Evolutionary conservation across 2,797 vertebrate genomes (phyloP), one percentile per base, ranked within the genome.

Genomic region (Lacerta viridis): DNA sequence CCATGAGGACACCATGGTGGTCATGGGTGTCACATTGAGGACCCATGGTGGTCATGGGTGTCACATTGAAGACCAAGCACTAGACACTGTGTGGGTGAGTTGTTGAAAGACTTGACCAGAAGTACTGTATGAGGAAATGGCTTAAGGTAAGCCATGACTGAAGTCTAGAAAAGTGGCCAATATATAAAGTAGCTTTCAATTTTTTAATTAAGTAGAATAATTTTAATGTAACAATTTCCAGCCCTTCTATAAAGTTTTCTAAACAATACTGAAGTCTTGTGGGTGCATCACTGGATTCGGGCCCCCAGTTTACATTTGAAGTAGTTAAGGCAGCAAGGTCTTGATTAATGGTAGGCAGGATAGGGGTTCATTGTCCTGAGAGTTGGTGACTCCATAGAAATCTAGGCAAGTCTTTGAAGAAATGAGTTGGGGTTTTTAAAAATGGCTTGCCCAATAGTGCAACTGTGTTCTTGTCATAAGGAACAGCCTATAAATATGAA

Each of bases 301-400:
- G 10, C 69, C 41, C 23, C 59, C n/a, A 17, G 29, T 17, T 84
- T 88, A 36, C 39, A 72, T 18, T 79, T 88, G 75, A 71, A 83
- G n/a, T 66, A 78, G 46, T 84, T 69, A 88, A 27, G 64, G 25
- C 10, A 84, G 3, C 50, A 55, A 15, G 50, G 17, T 9, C 55
- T 69, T 88, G 50, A 78, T 83, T 25, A 78, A 84, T 13, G 76
- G n/a, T 25, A 88, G 27, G 33, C 18, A 69, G 75, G 7, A 69
- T 69, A 2, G 61, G 74, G n/a, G 27, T 83, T 50, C 25, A 17
- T 39, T n/a, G n/a, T 75, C 2, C 33, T 84, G 10, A 25, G 46
- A 27, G 50, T 61, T 84, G 46, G 64, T 29, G 23, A 50, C 17
- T 83, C 18, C 61, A 6, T 43, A 29, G 50, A 41, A 85, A 77